phyloP scores from a whole-genome alignment of 2,888 invertebrate genomes.

The Yponomeuta evonymella region DNA sequence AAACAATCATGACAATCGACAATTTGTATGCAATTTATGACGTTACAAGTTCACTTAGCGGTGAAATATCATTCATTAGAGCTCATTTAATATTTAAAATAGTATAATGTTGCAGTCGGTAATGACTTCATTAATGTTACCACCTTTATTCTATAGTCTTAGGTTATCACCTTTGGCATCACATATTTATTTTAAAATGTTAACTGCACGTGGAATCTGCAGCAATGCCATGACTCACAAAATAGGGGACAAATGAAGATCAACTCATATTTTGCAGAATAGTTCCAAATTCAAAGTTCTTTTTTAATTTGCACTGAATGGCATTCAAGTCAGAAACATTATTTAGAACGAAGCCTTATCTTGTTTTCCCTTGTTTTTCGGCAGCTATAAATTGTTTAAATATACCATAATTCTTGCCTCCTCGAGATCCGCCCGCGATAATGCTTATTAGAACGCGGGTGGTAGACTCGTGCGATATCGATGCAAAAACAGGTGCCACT shows the following conservation, averaged over 20 bases:
- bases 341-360: conserved; percentile 64
- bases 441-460: conserved; percentile 69
- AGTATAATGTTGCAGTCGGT: conserved; percentile 38
- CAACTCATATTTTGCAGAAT: not conserved
- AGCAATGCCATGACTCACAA: not conserved
- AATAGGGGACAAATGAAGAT: not conserved
- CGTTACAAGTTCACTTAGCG: conserved; percentile 50
- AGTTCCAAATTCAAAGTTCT: not conserved
- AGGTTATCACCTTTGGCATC: conserved; percentile 17
- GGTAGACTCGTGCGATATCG: conserved; percentile 59
- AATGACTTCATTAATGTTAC: conserved; percentile 42
- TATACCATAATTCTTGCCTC: conserved; percentile 70
- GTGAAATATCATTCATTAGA: conserved; percentile 65
- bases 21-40: conserved; percentile 65
- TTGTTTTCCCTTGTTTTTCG: conserved; percentile 57
- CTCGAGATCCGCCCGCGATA: conserved; percentile 60
- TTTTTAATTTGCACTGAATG: conserved; percentile 35
- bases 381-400: conserved; percentile 69
- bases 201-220: conserved; percentile 14
- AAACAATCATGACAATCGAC: conserved; percentile 56
- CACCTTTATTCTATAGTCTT: not conserved
- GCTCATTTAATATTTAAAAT: conserved; percentile 70
- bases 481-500: conserved; percentile 48
- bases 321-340: conserved; percentile 30
- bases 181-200: conserved; percentile 6